phyloP scores from a whole-genome alignment of 2,797 vertebrate species.

The Rhynchonycteris naso region DNA sequence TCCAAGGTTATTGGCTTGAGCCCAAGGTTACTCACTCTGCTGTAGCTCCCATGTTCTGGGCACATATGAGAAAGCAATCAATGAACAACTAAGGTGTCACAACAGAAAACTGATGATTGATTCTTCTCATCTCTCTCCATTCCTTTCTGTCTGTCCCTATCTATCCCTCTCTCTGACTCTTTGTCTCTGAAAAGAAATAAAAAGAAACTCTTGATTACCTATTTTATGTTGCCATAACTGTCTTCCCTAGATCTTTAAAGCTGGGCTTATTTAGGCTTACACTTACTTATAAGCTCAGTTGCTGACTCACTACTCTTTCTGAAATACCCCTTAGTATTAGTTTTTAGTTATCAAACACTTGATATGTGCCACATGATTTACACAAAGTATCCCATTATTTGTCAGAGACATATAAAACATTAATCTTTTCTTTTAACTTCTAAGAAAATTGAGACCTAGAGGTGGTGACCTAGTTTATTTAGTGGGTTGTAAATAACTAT shows the following conservation, averaged over 20 bases:
- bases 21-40: too few species aligned
- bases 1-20: too few species aligned
- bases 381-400: background rate
- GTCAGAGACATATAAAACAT: conserved; percentile 22
- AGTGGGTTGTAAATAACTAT: background rate
- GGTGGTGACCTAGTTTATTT: conserved; percentile 17
- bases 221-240: background rate
- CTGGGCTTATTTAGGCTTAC: background rate
- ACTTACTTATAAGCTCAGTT: background rate
- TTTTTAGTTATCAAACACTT: conserved; percentile 32
- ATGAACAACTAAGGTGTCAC: too few species aligned
- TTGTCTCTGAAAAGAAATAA: too few species aligned
- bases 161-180: too few species aligned
- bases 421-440: background rate
- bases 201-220: background rate
- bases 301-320: background rate
- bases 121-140: too few species aligned
- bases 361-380: background rate
- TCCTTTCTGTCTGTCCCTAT: too few species aligned
- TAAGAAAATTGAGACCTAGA: background rate
- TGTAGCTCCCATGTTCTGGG: too few species aligned
- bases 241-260: conserved; percentile 22
- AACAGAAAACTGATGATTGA: too few species aligned
- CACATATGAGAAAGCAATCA: too few species aligned
- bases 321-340: background rate